Percentiles rank a stretch among this genome's conserved stretches.
Conservation (phyloP, 2,113 vertebrate species). For the Gambusia affinis region DNA sequence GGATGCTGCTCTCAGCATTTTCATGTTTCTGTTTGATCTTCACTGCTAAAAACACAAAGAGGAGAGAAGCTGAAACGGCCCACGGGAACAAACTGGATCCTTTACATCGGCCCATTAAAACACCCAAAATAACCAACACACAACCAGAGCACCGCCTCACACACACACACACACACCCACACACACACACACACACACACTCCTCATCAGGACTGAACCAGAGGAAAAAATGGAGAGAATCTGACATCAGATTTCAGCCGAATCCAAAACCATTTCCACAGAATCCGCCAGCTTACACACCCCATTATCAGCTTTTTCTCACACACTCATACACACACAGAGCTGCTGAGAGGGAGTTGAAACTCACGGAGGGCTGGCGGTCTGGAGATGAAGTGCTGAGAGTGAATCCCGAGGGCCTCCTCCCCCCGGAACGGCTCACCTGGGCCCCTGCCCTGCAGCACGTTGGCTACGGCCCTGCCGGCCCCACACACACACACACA, state of each 20-base stretch:
- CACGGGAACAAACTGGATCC: conserved; percentile 72
- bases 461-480: conserved; percentile 92
- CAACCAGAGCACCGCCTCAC: conserved; percentile 21
- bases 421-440: conserved; percentile 91
- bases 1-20: conserved; percentile 3
- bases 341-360: too few relatives aligned
- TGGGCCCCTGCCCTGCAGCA: conserved; percentile 93
- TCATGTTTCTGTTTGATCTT: conserved; percentile 58
- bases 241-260: too few relatives aligned
- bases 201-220: too few relatives aligned
- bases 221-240: too few relatives aligned
- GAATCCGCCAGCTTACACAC: conserved; percentile 1
- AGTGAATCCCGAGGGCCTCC: conserved; percentile 92
- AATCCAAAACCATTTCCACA: conserved; percentile 11
- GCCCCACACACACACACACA: conserved; percentile 24
- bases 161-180: too few relatives aligned
- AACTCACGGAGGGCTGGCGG: conserved; percentile 94
- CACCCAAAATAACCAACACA: conserved; percentile 14
- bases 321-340: conserved; percentile 28
- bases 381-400: conserved; percentile 89
- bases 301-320: conserved; percentile 19
- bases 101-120: conserved; percentile 27
- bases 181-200: too few relatives aligned
- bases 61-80: conserved; percentile 53
- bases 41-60: conserved; percentile 63